phyloP scores from a whole-genome alignment of 2,797 vertebrate species.

The Urocyon cinereoargenteus region DNA sequence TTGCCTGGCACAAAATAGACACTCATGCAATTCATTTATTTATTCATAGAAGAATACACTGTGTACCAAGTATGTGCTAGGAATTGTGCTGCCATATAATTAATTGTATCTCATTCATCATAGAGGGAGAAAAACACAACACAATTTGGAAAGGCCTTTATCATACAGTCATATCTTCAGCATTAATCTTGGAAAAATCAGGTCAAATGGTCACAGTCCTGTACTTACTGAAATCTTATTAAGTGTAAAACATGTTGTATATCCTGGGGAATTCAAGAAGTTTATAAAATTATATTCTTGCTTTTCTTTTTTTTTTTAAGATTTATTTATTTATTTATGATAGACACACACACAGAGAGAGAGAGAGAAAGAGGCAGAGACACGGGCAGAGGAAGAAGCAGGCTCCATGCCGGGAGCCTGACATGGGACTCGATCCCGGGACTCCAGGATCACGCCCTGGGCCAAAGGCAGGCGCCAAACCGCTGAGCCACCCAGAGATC shows the following conservation, averaged over 20 bases:
- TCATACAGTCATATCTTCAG: neutral
- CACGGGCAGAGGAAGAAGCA: too few species aligned
- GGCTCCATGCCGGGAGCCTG: too few species aligned
- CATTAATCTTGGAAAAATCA: neutral
- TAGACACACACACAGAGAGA: too few species aligned
- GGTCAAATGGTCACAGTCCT: neutral
- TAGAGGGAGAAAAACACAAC: neutral
- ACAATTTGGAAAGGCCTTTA: neutral
- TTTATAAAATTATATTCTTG: neutral
- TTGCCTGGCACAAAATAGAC: neutral
- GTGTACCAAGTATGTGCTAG: neutral
- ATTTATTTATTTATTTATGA: too few species aligned
- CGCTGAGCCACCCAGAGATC: too few species aligned
- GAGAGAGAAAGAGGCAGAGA: too few species aligned
- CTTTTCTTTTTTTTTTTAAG: too few species aligned
- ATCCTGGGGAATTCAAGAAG: neutral
- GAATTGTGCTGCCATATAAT: neutral
- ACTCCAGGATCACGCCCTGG: too few species aligned
- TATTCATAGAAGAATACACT: neutral
- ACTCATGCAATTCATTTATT: neutral
- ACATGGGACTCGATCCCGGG: too few species aligned
- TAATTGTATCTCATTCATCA: neutral
- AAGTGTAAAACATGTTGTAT: neutral
- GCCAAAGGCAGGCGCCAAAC: too few species aligned
- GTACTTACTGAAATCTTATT: neutral